phyloP scores from a whole-genome alignment of 1,140 invertebrate species.

The Cyphomyrmex costatus region DNA sequence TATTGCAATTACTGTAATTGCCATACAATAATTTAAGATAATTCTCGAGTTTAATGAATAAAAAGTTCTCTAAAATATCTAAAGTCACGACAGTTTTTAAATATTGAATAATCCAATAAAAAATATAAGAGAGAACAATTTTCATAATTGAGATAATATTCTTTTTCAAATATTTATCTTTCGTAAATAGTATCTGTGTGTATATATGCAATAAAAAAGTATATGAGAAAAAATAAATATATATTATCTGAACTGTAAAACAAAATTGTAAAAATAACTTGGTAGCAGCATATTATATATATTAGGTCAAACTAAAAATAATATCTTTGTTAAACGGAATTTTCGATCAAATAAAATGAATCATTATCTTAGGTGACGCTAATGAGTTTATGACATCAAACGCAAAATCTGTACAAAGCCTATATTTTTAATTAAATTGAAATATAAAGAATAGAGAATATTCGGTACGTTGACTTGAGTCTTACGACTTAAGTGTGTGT shows the following conservation, averaged over 20 bases:
- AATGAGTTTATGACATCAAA: background rate
- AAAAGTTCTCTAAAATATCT: slow-evolving; percentile 2
- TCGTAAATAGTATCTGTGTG: background rate
- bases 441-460: background rate
- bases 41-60: background rate
- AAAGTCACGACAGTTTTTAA: background rate
- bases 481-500: background rate
- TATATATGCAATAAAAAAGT: background rate
- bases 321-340: background rate
- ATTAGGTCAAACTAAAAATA: background rate
- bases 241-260: background rate
- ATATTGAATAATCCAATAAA: background rate
- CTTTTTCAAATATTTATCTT: background rate
- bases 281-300: background rate
- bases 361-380: background rate
- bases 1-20: slow-evolving; percentile 8
- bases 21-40: background rate
- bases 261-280: background rate
- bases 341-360: background rate
- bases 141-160: background rate
- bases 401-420: background rate
- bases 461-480: background rate
- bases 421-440: background rate
- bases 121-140: background rate
- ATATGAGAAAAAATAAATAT: background rate